phyloP scores from a whole-genome alignment of 2,797 vertebrate genomes.

The Anolis apletophallus region DNA sequence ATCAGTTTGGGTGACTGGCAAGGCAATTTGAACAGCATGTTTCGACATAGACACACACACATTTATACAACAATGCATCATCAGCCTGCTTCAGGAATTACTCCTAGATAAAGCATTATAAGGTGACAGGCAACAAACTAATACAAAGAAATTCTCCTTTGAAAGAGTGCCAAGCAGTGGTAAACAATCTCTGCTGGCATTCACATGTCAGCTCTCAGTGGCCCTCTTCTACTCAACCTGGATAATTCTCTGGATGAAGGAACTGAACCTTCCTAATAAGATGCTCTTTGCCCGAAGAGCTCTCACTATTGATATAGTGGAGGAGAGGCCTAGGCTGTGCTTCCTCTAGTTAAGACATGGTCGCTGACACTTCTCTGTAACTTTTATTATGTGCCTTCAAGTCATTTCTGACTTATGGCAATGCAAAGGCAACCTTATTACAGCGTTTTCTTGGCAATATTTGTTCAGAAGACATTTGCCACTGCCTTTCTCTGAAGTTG shows the following conservation, averaged over 20 bases:
- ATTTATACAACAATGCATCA: neutral
- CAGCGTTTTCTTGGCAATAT: no score
- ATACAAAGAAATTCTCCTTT: neutral
- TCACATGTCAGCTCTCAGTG: neutral
- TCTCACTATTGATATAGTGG: neutral
- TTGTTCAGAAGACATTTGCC: neutral
- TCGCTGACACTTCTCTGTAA: neutral
- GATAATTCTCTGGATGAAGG: neutral
- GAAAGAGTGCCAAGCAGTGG: neutral
- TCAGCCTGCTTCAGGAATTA: neutral
- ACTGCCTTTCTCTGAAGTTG: no score
- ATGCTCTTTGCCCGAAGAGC: neutral
- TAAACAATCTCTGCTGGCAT: neutral
- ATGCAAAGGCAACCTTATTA: no score
- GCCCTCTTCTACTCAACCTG: no score
- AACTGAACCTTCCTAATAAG: neutral
- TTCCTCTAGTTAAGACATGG: neutral
- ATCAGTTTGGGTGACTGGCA: neutral
- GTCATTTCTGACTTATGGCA: no score
- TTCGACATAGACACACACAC: no score
- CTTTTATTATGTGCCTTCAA: no score
- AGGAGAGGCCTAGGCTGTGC: no score
- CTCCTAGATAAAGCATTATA: neutral
- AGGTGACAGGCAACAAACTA: neutral
- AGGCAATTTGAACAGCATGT: neutral